These are phyloP conservation scores for Rhynchophorus ferrugineus DNA, from an alignment of 1,140 invertebrate species.

Conservation along the genomic window DNA sequence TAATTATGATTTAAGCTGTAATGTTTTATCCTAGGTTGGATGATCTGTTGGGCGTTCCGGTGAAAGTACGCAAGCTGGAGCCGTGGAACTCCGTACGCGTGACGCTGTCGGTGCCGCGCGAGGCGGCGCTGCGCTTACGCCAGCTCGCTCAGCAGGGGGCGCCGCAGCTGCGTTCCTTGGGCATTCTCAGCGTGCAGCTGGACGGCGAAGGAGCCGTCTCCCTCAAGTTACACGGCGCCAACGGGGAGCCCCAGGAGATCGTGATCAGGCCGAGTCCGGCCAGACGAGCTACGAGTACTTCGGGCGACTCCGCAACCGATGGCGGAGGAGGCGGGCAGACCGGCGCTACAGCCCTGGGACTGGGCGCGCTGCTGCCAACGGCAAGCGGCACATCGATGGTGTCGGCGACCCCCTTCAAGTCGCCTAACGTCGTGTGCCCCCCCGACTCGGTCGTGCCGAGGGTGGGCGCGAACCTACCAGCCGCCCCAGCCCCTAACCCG, in stretches of 20 bases:
- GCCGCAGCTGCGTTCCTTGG: conserved; percentile 76
- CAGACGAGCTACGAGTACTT: conserved; percentile 33
- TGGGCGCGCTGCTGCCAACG: conserved; percentile 16
- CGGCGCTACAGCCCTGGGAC: conserved; percentile 2
- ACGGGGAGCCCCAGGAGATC: conserved; percentile 63
- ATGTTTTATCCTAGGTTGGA: conserved; percentile 48
- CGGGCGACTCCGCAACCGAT: conserved; percentile 7
- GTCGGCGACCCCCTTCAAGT: conserved; percentile 52
- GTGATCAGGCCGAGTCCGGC: conserved; percentile 60
- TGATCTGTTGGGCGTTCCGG: conserved; percentile 62
- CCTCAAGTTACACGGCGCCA: conserved; percentile 71
- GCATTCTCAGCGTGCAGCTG: conserved; percentile 91
- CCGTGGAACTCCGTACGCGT: conserved; percentile 97
- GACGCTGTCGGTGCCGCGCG: conserved; percentile 91
- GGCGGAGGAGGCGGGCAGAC: conserved; percentile 15
- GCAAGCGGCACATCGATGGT: conserved; percentile 17
- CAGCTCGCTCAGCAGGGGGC: conserved; percentile 86
- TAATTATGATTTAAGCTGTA: too few species aligned
- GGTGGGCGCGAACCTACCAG: conserved; percentile 41
- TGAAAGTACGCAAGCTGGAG: conserved; percentile 76
- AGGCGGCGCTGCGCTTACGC: conserved; percentile 82
- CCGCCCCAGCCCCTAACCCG: conserved; percentile 3
- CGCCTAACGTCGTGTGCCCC: conserved; percentile 75
- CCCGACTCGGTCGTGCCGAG: conserved; percentile 57
- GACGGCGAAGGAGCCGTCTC: conserved; percentile 94